Evolutionary conservation across 2,888 invertebrate genomes (phyloP), one percentile per base, ranked within the genome.

Genomic region (Bellardia bayeri): DNA sequence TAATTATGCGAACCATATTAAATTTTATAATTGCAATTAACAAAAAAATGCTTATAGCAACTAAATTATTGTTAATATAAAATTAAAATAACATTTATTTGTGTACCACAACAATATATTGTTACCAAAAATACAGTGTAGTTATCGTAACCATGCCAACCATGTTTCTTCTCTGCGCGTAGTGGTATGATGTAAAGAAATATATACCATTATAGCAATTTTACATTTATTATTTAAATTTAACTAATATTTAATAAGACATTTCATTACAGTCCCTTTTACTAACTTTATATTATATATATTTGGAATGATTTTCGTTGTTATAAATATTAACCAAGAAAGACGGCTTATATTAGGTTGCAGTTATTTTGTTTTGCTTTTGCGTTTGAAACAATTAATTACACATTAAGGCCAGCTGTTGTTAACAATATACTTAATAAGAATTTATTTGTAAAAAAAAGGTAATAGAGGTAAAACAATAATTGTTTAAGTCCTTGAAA

Each of bases 401-500:
- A 54, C 51, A 51, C 71, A 80, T 71, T 80, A 71, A n/a, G 49
- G 61, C 11, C 80, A 80, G 69, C 54, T 80, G 80, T 51, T 71
- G 80, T 63, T 45, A 37, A 23, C 49, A 56, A 33, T 16, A 40
- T 23, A 14, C 45, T 11, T 56, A 56, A 23, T 56, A 23, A 56
- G 1, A 23, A 23, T 6, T 14, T n/a, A 51, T 51, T 51, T n/a
- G n/a, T 51, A 5, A 51, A 23, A 1, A 1, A 51, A 51, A n/a
- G 4, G 51, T 5, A 51, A 51, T 51, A 45, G 37, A 37, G 37
- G 5, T 6, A 37, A 5, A 13, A 45, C 45, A 13, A 45, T 45
- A 45, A 45, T 45, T 45, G 45, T 45, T 45, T 45, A 37, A 37
- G 37, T 37, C 11, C n/a, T n/a, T n/a, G n/a, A n/a, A 51, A 51